These are phyloP conservation scores for Homalodisca vitripennis DNA, from an alignment of 1,140 invertebrate genomes.

Conservation along the genomic window DNA sequence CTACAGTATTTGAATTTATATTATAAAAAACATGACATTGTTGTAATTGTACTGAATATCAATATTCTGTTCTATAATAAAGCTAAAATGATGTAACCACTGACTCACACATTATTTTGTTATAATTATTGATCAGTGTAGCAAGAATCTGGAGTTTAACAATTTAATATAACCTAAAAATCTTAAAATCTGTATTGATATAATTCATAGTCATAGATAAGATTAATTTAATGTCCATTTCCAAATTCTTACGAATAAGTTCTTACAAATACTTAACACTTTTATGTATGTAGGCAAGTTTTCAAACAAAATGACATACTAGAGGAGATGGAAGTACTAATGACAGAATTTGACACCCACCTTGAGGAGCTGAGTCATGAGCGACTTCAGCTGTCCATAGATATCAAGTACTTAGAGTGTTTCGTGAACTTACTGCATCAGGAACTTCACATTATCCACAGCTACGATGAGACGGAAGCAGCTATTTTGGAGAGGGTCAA, in stretches of 20 bases:
- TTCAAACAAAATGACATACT: slow-evolving; percentile 21
- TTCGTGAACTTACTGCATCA: slow-evolving; percentile 74
- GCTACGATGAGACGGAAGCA: slow-evolving; percentile 72
- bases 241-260: neutral
- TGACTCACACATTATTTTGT: too few species aligned
- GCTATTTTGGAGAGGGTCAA: slow-evolving; percentile 59
- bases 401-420: slow-evolving; percentile 61
- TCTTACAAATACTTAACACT: neutral
- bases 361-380: slow-evolving; percentile 59
- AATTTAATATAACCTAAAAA: too few species aligned
- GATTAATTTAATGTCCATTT: neutral
- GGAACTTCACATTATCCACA: slow-evolving; percentile 72
- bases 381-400: slow-evolving; percentile 60
- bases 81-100: too few species aligned
- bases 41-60: too few species aligned
- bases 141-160: too few species aligned
- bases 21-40: too few species aligned
- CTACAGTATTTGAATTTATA: too few species aligned
- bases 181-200: too few species aligned
- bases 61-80: too few species aligned
- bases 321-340: slow-evolving; percentile 35
- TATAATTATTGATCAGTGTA: too few species aligned
- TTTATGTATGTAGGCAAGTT: neutral
- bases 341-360: slow-evolving; percentile 64
- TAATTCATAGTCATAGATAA: neutral